Evolutionary conservation across 2,888 invertebrate genomes (phyloP).

Genomic region (Lamellibrachia columna): DNA sequence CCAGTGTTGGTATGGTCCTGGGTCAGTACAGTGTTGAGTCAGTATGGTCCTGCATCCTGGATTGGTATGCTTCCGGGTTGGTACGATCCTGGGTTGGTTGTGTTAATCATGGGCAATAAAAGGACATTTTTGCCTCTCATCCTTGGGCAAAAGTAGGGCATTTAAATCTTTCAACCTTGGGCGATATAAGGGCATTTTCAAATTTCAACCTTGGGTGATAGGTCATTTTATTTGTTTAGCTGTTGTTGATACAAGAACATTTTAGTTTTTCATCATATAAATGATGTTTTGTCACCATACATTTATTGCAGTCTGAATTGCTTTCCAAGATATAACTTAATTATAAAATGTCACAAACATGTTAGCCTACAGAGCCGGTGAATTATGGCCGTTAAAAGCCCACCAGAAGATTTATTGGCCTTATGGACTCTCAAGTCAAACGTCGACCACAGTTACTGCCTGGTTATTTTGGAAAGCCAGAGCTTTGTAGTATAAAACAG

Average conservation of each 20-base stretch:
- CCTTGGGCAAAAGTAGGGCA: too few relatives aligned
- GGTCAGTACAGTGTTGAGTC: too few relatives aligned
- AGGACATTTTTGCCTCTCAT: too few relatives aligned
- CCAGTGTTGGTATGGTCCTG: neutral
- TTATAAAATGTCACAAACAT: too few relatives aligned
- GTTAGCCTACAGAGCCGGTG: too few relatives aligned
- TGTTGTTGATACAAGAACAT: too few relatives aligned
- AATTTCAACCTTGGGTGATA: too few relatives aligned
- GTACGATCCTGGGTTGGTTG: neutral
- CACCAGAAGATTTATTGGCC: neutral
- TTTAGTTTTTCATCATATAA: too few relatives aligned
- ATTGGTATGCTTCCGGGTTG: neutral
- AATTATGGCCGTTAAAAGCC: neutral
- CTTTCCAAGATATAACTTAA: neutral
- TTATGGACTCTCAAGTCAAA: neutral
- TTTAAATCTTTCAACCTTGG: too few relatives aligned
- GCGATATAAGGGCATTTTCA: too few relatives aligned
- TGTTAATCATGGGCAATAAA: too few relatives aligned
- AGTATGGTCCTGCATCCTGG: neutral
- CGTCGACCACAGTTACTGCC: neutral
- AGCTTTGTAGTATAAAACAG: neutral
- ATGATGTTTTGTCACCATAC: neutral
- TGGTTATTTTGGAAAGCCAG: neutral
- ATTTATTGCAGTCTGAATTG: neutral
- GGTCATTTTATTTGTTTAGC: too few relatives aligned